phyloP scores from a whole-genome alignment of 1,140 invertebrate species.

The Euwallacea fornicatus region DNA sequence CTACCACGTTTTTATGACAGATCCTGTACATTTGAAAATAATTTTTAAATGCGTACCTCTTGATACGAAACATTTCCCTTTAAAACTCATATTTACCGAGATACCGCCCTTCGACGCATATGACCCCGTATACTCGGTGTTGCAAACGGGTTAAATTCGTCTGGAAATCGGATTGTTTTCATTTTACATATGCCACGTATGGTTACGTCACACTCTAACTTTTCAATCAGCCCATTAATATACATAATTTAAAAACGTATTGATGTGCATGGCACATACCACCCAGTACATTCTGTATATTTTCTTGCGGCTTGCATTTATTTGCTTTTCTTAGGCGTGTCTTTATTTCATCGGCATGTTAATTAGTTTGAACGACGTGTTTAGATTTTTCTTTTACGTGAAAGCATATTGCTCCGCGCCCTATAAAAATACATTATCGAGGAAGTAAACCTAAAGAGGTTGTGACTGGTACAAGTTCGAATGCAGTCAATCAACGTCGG shows the following conservation, averaged over 20 bases:
- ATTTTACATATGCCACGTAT: too few species aligned
- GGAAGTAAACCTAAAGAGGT: neutral
- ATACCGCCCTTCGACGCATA: too few species aligned
- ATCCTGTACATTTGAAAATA: too few species aligned
- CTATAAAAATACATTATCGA: slow-evolving; percentile 4
- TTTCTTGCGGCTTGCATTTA: neutral
- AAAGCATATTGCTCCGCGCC: neutral
- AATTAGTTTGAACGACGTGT: neutral
- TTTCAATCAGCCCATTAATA: too few species aligned
- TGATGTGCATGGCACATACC: neutral
- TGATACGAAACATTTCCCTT: too few species aligned
- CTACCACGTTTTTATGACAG: too few species aligned
- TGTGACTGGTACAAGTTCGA: neutral
- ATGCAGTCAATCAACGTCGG: neutral
- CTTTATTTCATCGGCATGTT: slow-evolving; percentile 2
- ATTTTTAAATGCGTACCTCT: too few species aligned
- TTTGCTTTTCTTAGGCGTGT: neutral
- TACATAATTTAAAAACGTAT: too few species aligned
- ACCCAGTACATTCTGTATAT: neutral
- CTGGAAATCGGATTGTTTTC: too few species aligned
- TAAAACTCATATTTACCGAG: too few species aligned
- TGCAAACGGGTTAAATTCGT: neutral
- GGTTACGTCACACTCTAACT: too few species aligned
- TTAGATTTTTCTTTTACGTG: neutral
- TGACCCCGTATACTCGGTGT: neutral